phyloP scores from a whole-genome alignment of 2,113 vertebrate species.

The Anguilla rostrata region DNA sequence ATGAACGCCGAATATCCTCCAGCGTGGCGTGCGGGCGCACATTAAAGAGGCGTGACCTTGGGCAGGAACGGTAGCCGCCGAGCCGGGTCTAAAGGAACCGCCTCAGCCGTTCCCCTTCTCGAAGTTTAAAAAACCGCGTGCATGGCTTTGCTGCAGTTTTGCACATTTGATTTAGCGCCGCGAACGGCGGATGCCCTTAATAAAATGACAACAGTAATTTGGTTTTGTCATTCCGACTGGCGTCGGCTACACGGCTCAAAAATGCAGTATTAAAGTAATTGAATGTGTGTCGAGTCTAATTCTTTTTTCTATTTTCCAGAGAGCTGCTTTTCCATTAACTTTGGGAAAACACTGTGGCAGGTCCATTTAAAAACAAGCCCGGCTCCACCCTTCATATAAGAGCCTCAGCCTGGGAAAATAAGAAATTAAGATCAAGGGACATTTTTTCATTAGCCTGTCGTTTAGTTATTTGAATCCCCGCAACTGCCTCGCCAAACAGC shows the following conservation, averaged over 20 bases:
- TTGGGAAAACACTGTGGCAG: conserved; percentile 97
- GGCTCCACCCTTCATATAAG: conserved; percentile 91
- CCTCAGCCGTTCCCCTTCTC: conserved; percentile 72
- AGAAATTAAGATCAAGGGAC: conserved; percentile 92
- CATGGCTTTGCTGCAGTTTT: conserved; percentile 81
- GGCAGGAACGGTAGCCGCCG: conserved; percentile 77
- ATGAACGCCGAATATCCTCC: conserved; percentile 72
- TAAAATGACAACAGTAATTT: conserved; percentile 92
- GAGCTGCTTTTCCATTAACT: conserved; percentile 98
- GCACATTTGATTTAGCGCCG: conserved; percentile 80
- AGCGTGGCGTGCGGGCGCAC: conserved; percentile 67
- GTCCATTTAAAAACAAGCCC: conserved; percentile 90
- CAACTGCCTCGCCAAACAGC: conserved; percentile 74
- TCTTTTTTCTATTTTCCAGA: conserved; percentile 96
- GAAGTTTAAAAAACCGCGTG: conserved; percentile 80
- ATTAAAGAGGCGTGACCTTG: conserved; percentile 81
- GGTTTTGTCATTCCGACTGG: conserved; percentile 94
- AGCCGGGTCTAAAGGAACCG: conserved; percentile 79
- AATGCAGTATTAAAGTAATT: conserved; percentile 97
- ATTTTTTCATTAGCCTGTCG: conserved; percentile 83
- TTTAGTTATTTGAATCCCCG: conserved; percentile 78
- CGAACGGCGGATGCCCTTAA: conserved; percentile 82
- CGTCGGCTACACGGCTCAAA: conserved; percentile 90
- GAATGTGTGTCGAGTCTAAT: conserved; percentile 94
- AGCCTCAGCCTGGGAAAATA: conserved; percentile 82